Conservation (phyloP, 2,113 vertebrate species). For the Gopherus flavomarginatus region DNA sequence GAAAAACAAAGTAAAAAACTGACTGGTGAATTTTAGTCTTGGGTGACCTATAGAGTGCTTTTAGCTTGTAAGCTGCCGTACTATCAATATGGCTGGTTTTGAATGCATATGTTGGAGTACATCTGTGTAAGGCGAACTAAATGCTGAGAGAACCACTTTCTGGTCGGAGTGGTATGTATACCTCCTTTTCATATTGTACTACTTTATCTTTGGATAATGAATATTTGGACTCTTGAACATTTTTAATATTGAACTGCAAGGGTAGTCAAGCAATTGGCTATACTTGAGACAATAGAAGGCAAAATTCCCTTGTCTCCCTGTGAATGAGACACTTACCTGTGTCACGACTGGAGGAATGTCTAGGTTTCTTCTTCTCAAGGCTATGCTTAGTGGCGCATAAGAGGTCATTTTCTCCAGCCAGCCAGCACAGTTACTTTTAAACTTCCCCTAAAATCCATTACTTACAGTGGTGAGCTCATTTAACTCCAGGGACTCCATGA, state of each 20-base stretch:
- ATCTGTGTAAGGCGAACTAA: background rate
- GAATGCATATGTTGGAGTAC: background rate
- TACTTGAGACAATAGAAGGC: background rate
- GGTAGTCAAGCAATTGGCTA: background rate
- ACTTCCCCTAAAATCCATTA: background rate
- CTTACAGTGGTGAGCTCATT: background rate
- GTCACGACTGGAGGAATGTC: accelerated
- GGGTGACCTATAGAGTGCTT: background rate
- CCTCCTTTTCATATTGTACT: background rate
- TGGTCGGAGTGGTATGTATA: background rate
- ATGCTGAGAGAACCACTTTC: background rate
- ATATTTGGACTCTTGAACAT: background rate
- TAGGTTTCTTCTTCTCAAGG: background rate
- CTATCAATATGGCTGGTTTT: background rate
- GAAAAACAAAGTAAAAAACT: background rate
- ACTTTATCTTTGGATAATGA: too few relatives aligned
- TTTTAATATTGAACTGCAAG: background rate
- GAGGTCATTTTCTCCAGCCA: background rate
- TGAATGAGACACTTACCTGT: too few relatives aligned
- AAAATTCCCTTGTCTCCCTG: too few relatives aligned
- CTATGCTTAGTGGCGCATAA: background rate
- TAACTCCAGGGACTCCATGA: background rate
- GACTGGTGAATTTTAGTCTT: background rate
- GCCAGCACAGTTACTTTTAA: background rate
- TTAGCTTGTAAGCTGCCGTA: background rate